Base-by-base conservation (phyloP, 2,888 invertebrate species). In the Agonum fuliginosum region DNA sequence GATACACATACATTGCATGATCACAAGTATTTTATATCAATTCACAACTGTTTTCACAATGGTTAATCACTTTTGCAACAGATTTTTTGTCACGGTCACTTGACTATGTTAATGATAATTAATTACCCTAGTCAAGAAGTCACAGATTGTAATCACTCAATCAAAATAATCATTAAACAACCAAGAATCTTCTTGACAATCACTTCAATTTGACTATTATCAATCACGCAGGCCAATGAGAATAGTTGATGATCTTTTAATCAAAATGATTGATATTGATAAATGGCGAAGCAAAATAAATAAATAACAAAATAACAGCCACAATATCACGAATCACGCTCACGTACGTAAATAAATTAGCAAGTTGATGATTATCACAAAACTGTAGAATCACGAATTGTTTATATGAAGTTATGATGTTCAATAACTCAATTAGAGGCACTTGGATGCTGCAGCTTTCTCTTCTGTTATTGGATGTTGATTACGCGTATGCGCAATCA, bases 41-140 rank as follows among this genome's bases (percentile, higher is more conserved):
- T 58, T 62, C 58, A 62, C 58, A 30, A 62, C 30, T 62, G 58
- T 62, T 62, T 62, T 62, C 30, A 34, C 58, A 62, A 27, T 30
- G 14, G 17, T 62, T 62, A 62, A 30, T 62, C 30, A 58, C 54
- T 58, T 27, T 58, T 58, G 27, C 27, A 27, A n/a, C 24, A 12
- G 27, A 24, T 14, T 58, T 58, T 58, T 24, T 58, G 54, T 58
- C 24, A 27, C 27, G 54, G 27, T 58, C 54, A 58, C 54, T 58
- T 58, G 54, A 58, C 54, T 58, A 24, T 58, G 54, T 30, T 30
- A 30, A 58, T 58, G 24, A 58, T 58, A 27, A 58, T 58, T 58
- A 58, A 58, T 58, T 58, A 58, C 14, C 24, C 27, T 14, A 58
- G 54, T 58, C 54, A 58, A 58, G 54, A 58, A 58, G 54, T 58